Conservation (phyloP, 2,113 vertebrate species). For the Synodontis membranacea region DNA sequence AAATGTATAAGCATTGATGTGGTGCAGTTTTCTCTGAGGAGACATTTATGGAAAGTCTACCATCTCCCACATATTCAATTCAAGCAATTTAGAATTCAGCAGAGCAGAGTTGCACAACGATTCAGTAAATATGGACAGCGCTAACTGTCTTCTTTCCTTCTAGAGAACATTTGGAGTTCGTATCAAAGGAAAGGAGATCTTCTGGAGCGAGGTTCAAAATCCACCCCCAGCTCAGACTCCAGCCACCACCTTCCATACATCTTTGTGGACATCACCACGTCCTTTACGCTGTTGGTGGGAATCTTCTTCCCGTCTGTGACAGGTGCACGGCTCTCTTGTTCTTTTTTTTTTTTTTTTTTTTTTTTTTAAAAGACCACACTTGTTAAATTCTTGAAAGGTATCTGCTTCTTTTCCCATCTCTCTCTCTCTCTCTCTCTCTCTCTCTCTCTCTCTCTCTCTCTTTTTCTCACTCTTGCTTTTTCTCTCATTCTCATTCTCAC, state of each 20-base stretch:
- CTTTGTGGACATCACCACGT: constrained; percentile 87
- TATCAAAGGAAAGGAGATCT: constrained; percentile 83
- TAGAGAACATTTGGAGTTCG: constrained; percentile 87
- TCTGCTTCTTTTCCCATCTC: neutral
- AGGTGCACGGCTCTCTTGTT: constrained; percentile 65
- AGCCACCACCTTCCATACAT: constrained; percentile 74
- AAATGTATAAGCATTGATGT: no score
- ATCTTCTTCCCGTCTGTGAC: constrained; percentile 94
- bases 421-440: neutral
- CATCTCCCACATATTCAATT: neutral
- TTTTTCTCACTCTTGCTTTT: neutral
- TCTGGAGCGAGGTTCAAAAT: constrained; percentile 76
- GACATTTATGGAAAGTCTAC: no score
- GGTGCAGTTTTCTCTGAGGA: no score
- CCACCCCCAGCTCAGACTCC: constrained; percentile 61
- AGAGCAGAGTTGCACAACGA: neutral
- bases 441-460: neutral
- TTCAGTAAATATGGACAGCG: neutral
- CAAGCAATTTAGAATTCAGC: neutral
- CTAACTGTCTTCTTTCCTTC: neutral
- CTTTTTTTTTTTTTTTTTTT: neutral
- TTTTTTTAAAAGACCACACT: neutral
- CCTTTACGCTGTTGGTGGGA: constrained; percentile 88
- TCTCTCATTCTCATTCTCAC: neutral
- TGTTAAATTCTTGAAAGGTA: neutral